A percentile compares a stretch with the other conserved stretches of the same genome.
Conservation (phyloP, 2,797 vertebrate species). For the Eulemur coronatus region DNA sequence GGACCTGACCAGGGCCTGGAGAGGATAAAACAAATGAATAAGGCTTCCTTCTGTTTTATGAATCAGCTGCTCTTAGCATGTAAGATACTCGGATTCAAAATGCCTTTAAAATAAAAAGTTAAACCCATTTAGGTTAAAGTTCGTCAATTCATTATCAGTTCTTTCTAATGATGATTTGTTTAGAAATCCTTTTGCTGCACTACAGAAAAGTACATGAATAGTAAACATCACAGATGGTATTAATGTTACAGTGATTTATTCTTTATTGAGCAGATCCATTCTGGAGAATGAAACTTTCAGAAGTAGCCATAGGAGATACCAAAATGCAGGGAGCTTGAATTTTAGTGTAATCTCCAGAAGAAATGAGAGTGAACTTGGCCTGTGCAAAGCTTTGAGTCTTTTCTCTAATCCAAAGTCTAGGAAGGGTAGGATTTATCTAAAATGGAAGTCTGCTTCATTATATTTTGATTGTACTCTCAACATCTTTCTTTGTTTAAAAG, state of each 20-base stretch:
- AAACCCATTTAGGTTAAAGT: neutral
- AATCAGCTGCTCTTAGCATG: neutral
- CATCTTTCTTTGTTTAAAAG: neutral
- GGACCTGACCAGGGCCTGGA: fast-evolving
- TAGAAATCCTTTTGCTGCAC: neutral
- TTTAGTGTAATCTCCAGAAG: neutral
- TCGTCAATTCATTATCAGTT: neutral
- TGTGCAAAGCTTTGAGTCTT: neutral
- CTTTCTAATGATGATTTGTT: neutral
- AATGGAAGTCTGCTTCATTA: neutral
- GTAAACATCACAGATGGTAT: neutral
- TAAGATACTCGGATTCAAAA: neutral
- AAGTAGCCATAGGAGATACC: conserved; percentile 34
- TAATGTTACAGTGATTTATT: conserved; percentile 24
- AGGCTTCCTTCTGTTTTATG: neutral
- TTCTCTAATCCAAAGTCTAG: neutral
- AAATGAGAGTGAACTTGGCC: too few relatives aligned
- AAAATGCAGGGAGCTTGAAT: conserved; percentile 30
- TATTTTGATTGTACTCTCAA: neutral
- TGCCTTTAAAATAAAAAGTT: neutral
- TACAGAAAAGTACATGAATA: neutral
- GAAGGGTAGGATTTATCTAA: neutral
- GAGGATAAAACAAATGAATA: neutral
- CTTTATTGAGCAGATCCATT: conserved; percentile 55
- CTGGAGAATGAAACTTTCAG: conserved; percentile 41